phyloP scores from a whole-genome alignment of 1,140 invertebrate species.

The Catajapyx aquilonaris region DNA sequence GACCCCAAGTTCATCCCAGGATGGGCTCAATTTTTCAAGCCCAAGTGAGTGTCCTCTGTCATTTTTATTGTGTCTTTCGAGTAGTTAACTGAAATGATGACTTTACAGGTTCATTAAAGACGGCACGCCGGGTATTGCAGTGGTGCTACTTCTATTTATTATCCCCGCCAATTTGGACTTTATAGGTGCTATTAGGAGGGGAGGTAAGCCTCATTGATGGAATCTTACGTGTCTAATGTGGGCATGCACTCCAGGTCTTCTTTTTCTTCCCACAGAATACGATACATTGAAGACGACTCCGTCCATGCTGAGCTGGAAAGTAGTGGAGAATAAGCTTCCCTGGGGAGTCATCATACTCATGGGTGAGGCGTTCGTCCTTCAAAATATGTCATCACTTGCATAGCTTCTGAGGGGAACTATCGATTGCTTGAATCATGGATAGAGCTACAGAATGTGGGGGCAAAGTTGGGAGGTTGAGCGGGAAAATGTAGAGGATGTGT shows the following conservation, averaged over 20 bases:
- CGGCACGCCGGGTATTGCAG: conserved; percentile 57
- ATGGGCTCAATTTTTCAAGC: conserved; percentile 15
- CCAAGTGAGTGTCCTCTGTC: background rate
- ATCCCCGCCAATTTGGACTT: conserved; percentile 55
- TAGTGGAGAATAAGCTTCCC: conserved; percentile 49
- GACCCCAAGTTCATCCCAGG: conserved; percentile 28
- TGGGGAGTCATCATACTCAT: conserved; percentile 56
- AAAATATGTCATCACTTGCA: too few relatives aligned
- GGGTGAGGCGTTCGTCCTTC: too few relatives aligned
- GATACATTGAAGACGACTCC: conserved; percentile 12
- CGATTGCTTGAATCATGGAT: too few relatives aligned
- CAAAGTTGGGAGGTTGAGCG: too few relatives aligned
- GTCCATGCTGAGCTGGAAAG: conserved; percentile 53
- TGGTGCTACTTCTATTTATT: conserved; percentile 58
- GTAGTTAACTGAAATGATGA: conserved; percentile 9
- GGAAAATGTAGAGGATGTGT: too few relatives aligned
- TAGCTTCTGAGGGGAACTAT: too few relatives aligned
- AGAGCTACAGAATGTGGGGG: too few relatives aligned
- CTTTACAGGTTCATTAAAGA: conserved; percentile 41
- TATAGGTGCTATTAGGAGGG: conserved; percentile 36
- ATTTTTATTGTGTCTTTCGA: background rate
- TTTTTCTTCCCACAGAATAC: background rate
- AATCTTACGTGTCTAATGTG: background rate
- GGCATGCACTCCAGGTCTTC: background rate
- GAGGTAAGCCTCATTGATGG: conserved; percentile 12